Base-by-base conservation (phyloP, 2,888 invertebrate genomes). In the Azorinus chamasolen region DNA sequence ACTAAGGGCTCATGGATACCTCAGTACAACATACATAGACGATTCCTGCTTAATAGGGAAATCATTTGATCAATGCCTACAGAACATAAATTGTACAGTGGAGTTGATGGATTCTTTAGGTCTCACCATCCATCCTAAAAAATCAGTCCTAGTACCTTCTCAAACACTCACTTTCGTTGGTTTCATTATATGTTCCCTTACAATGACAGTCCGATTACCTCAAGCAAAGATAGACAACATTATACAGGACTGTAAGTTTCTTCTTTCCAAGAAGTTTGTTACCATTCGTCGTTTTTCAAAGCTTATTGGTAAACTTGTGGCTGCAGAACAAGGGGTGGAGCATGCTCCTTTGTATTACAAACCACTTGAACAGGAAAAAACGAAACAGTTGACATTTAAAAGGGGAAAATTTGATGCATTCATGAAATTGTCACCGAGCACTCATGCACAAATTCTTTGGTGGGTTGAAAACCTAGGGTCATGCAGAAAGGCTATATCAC, bases 351-450 rank as follows among this genome's bases (percentile, higher is more conserved):
- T n/a, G n/a, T n/a, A n/a, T 46, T 74, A 71, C 22, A 76, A 79
- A 58, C 57, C 59, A 14, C 50, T 83, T 43, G 81, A 83, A 57
- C 63, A 61, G 43, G 48, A 68, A 2, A 84, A 72, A 75, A 65
- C 59, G 18, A 6, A 43, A 51, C 43, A 63, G 1, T 55, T 84
- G n/a, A 62, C 62, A 57, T 24, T n/a, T 18, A 51, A 63, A n/a
- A 39, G 14, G 24, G 63, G 63, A 6, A 63, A 63, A 22, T 63
- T 25, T 27, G 39, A 63, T 41, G 24, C 53, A 3, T 51, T 53
- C 20, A 51, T 63, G 53, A 63, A 53, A 37, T 18, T 53, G 16
- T 5, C 62, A 24, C 3, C 14, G 18, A 18, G 20, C 3, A 20
- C 24, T 39, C 24, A 53, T 16, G 2, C 18, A 14, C 12, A 37